Percentiles rank a stretch among this genome's conserved stretches.
These are phyloP conservation scores for Eupithecia vulgata DNA, from an alignment of 2,888 invertebrate species.

Conservation along the genomic window DNA sequence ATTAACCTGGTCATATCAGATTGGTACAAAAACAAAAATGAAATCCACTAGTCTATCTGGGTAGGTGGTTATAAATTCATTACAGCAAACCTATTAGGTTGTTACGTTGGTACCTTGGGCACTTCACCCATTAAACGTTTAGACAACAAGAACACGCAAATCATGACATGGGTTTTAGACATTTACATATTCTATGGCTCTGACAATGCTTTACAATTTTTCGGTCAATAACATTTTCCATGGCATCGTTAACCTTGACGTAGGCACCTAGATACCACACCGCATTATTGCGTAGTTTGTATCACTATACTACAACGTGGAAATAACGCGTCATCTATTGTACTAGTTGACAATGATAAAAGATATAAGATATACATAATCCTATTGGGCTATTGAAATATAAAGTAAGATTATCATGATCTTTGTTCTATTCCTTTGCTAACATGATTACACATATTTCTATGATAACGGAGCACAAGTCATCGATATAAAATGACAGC, in stretches of 20 bases:
- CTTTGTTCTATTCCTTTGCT: background rate
- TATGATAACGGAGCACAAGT: background rate
- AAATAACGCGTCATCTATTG: slow-evolving; percentile 5
- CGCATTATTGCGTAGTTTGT: slow-evolving; percentile 53
- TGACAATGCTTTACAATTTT: slow-evolving; percentile 19
- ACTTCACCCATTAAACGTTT: background rate
- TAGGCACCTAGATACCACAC: slow-evolving; percentile 33
- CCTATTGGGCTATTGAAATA: background rate
- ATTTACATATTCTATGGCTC: slow-evolving; percentile 7
- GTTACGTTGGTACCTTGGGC: background rate
- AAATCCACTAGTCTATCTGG: background rate
- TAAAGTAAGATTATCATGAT: background rate
- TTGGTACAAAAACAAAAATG: background rate
- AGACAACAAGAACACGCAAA: background rate
- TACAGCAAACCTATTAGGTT: background rate
- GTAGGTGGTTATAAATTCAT: background rate
- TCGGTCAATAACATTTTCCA: slow-evolving; percentile 28
- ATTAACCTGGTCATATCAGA: background rate
- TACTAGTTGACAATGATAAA: slow-evolving; percentile 2
- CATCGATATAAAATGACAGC: background rate
- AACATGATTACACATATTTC: background rate
- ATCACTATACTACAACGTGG: slow-evolving; percentile 42
- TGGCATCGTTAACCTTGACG: slow-evolving; percentile 44
- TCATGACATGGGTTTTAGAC: slow-evolving; percentile 10
- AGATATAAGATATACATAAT: background rate